Base-by-base conservation (phyloP, 2,888 invertebrate species). In the Oxycera nigricornis region DNA sequence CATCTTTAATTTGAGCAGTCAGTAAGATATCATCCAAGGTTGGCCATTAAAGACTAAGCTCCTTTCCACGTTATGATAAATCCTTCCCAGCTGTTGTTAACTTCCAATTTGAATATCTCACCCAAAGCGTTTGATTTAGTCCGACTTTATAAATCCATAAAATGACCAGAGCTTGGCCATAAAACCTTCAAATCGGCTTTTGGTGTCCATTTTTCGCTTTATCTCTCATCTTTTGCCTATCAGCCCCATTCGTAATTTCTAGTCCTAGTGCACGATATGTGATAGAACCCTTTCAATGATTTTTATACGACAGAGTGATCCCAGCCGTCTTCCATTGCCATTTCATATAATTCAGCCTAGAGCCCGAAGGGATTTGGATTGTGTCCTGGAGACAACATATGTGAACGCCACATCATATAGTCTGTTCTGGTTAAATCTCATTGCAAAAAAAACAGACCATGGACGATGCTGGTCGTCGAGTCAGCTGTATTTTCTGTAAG, bases 151-250 rank as follows among this genome's bases (percentile, higher is more conserved):
- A 68, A 68, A 68, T 52, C 68, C 68, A 68, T 68, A 68, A 68
- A 68, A 68, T 50, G 52, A 68, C 68, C 68, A 68, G 52, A 68
- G 50, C 52, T 50, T 2, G 46, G 11, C 46, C 46, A 68, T 50
- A 50, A 68, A 68, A 28, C 68, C 68, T 68, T 68, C 20, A 68
- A 68, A 68, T 68, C 68, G 52, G 68, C 17, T 68, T 68, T 68
- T 52, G 28, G 50, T 50, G 52, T 68, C 68, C 52, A 55, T 31
- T 52, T 70, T n/a, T 55, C 46, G 20, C 31, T 52, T 55, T 30
- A 46, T 68, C 50, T 31, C 26, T 28, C 17, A n/a, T 20, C 30
- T 68, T 68, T 50, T 26, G 52, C 7, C 30, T 11, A 20, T 22
- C n/a, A n/a, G n/a, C n/a, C n/a, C n/a, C n/a, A 68, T 26, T 24